phyloP scores from a whole-genome alignment of 2,888 invertebrate genomes.

The Polylopha cassiicola region DNA sequence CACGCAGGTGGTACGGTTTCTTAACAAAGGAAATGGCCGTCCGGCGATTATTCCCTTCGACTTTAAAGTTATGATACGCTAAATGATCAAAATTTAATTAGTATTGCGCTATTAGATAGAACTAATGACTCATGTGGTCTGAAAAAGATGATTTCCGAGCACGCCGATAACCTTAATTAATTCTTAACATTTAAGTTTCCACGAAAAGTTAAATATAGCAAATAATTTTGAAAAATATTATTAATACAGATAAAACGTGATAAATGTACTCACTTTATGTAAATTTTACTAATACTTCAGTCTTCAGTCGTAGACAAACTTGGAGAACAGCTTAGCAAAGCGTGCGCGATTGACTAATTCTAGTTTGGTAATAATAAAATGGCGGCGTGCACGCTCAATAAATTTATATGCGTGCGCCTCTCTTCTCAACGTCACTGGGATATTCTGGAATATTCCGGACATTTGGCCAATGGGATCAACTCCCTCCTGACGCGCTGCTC shows the following conservation, averaged over 20 bases:
- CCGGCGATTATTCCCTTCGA: no score
- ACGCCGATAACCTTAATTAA: no score
- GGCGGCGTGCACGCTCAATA: constrained; percentile 40
- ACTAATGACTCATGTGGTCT: no score
- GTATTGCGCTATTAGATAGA: no score
- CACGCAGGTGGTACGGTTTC: no score
- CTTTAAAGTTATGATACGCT: no score
- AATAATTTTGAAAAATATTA: constrained; percentile 5
- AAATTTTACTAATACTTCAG: constrained; percentile 36
- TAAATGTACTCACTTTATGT: constrained; percentile 53
- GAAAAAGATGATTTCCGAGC: no score
- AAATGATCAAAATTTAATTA: no score
- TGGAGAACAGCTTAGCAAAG: constrained; percentile 62
- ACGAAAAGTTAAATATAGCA: constrained; percentile 6
- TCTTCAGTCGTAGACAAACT: constrained; percentile 54
- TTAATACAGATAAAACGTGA: constrained; percentile 7
- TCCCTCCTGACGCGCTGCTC: constrained; percentile 28
- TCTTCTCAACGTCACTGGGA: constrained; percentile 56
- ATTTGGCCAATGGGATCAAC: constrained; percentile 46
- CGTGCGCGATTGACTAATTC: constrained; percentile 73
- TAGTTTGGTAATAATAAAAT: constrained; percentile 66
- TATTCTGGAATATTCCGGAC: constrained; percentile 67
- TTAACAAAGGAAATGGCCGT: no score
- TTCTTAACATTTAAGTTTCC: no score
- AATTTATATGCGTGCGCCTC: constrained; percentile 46